phyloP scores from a whole-genome alignment of 1,140 invertebrate species.

The Drosophila kanapiae region DNA sequence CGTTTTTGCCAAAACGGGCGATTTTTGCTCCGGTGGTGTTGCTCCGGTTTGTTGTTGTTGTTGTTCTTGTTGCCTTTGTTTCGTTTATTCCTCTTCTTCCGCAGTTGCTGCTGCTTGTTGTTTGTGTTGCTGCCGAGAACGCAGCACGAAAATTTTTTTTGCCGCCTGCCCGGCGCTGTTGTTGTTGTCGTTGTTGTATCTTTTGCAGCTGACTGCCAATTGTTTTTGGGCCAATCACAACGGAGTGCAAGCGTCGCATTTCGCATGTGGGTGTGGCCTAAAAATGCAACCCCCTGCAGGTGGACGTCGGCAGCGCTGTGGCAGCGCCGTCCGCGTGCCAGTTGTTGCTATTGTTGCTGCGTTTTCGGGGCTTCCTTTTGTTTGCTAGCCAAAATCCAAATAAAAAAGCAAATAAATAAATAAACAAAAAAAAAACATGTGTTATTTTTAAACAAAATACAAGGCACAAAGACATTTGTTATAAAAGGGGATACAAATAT shows the following conservation, averaged over 20 bases:
- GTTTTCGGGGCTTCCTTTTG: slow-evolving; percentile 25
- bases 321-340: slow-evolving; percentile 32
- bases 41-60: slow-evolving; percentile 10
- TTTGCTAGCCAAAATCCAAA: slow-evolving; percentile 25
- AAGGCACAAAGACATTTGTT: not conserved
- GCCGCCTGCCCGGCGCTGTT: slow-evolving; percentile 42
- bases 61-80: slow-evolving; percentile 51
- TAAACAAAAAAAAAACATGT: not conserved
- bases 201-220: slow-evolving; percentile 81
- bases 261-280: slow-evolving; percentile 85
- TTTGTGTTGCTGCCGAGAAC: slow-evolving; percentile 50
- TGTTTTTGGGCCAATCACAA: slow-evolving; percentile 84
- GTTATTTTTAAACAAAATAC: slow-evolving; percentile 28
- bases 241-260: slow-evolving; percentile 81
- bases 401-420: slow-evolving; percentile 8
- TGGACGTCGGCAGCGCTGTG: slow-evolving; percentile 42
- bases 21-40: slow-evolving; percentile 67
- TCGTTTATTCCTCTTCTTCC: slow-evolving; percentile 26
- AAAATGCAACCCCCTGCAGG: slow-evolving; percentile 82
- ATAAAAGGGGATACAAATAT: too few species aligned
- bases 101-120: not conserved
- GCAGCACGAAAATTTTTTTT: slow-evolving; percentile 51
- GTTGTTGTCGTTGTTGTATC: slow-evolving; percentile 58
- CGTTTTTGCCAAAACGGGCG: slow-evolving; percentile 68
- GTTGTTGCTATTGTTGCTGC: slow-evolving; percentile 9